Conservation (phyloP, 1,140 invertebrate genomes). For the Hypsibius dujardini region DNA sequence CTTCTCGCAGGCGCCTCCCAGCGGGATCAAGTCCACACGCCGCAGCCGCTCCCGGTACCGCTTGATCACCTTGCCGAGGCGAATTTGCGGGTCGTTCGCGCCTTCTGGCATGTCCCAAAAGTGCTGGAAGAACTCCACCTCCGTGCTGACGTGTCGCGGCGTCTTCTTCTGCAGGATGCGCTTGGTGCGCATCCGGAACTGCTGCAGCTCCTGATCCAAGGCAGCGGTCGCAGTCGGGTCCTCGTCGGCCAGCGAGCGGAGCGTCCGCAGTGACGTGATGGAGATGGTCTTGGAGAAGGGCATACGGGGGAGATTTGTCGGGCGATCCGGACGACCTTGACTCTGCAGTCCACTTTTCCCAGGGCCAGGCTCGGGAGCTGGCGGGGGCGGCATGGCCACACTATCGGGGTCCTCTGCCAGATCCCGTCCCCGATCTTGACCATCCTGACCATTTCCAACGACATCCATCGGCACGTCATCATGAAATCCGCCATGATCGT, state of each 20-base stretch:
- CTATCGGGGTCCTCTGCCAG: no score
- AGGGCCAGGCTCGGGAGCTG: no score
- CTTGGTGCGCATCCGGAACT: background rate
- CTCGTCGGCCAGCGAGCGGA: background rate
- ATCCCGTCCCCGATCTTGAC: no score
- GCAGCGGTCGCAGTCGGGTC: background rate
- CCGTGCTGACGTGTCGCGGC: background rate
- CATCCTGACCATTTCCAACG: no score
- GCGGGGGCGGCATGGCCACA: no score
- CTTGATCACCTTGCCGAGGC: conserved; percentile 4
- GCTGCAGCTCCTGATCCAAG: background rate
- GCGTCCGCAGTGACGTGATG: background rate
- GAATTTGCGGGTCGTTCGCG: background rate
- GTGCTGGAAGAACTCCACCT: background rate
- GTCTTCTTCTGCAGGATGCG: background rate
- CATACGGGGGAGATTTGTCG: conserved; percentile 2
- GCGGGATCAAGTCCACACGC: no score
- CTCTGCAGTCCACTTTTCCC: no score
- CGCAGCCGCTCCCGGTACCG: no score
- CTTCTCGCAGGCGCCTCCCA: no score
- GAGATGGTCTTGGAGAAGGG: background rate
- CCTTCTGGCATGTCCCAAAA: background rate
- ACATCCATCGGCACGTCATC: no score
- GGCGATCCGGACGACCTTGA: background rate
- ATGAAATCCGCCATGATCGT: no score